Base-by-base conservation (phyloP, 37 sponge, comb jelly and placozoan genomes). In the Hexactinellida sp. region DNA sequence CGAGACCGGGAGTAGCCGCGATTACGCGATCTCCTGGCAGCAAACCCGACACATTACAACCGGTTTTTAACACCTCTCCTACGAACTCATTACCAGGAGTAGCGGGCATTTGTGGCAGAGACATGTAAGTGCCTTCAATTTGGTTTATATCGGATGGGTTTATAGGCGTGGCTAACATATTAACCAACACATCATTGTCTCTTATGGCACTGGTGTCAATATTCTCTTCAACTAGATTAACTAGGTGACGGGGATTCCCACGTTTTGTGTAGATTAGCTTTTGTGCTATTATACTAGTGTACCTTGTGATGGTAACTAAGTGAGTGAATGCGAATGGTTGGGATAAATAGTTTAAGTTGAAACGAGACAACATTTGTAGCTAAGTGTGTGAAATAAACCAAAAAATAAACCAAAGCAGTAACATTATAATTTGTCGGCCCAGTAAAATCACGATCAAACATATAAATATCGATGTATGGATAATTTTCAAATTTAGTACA, bases 61-160 rank as follows among this genome's bases (percentile, higher is more conserved):
- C 97, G 24, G 88, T 86, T 86, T 82, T 88, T 24, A 84, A 85
- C 38, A 96, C 94, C 47, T 82, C 37, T 16, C 90, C 94, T 39
- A 94, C 91, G 24, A 93, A 94, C 54, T 96, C 97, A 85, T 91
- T 91, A 5, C 97, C 97, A n/a, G 89, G 90, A 21, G 94, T 89
- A 54, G 92, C 94, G 21, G 97, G 97, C 19, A 96, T 54, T 16
- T 38, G 3, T 9, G 89, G 88, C 36, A 85, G 85, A n/a, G 87
- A 39, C 23, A 91, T 88, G 54, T 96, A 96, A 21, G 92, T 91
- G 0, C 97, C 97, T 91, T 95, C 93, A 41, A 96, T 92, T 76
- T 89, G 84, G 51, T 96, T 96, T 87, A 94, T 90, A 55, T 96
- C 97, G 0, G 93, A 83, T 36, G 97, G 97, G 39, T 96, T 94